Evolutionary conservation across 1,140 invertebrate genomes (phyloP).

Genomic region (Samia ricini): DNA sequence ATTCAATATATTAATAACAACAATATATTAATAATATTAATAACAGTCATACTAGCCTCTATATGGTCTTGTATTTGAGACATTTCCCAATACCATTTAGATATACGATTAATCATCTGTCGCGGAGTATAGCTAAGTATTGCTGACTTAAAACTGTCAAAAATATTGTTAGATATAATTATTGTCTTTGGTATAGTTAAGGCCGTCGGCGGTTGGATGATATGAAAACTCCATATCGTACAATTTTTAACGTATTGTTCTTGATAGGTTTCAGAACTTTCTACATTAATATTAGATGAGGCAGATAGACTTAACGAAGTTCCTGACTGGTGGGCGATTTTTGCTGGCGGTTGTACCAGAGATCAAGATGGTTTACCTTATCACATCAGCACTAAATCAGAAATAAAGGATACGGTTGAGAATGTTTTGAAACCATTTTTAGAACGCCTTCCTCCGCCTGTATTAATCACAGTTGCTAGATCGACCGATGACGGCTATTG

Average conservation of each 20-base stretch:
- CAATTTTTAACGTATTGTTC: background rate
- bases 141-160: too few relatives aligned
- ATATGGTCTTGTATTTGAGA: too few relatives aligned
- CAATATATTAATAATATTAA: too few relatives aligned
- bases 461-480: constrained; percentile 87
- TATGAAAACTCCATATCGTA: too few relatives aligned
- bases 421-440: constrained; percentile 80
- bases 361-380: constrained; percentile 90
- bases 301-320: constrained; percentile 75
- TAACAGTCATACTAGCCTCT: too few relatives aligned
- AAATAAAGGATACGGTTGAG: constrained; percentile 82
- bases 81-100: too few relatives aligned
- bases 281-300: constrained; percentile 65
- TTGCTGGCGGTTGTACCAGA: constrained; percentile 91
- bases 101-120: too few relatives aligned
- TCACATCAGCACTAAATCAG: constrained; percentile 84
- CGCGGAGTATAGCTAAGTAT: too few relatives aligned
- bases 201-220: too few relatives aligned
- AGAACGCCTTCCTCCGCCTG: constrained; percentile 81
- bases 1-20: too few relatives aligned
- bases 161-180: too few relatives aligned
- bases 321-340: constrained; percentile 89
- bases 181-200: too few relatives aligned
- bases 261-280: constrained; percentile 71
- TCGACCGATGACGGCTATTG: constrained; percentile 94